Base-by-base conservation (phyloP, 2,888 invertebrate genomes). In the Leptarthrus brevirostris region DNA sequence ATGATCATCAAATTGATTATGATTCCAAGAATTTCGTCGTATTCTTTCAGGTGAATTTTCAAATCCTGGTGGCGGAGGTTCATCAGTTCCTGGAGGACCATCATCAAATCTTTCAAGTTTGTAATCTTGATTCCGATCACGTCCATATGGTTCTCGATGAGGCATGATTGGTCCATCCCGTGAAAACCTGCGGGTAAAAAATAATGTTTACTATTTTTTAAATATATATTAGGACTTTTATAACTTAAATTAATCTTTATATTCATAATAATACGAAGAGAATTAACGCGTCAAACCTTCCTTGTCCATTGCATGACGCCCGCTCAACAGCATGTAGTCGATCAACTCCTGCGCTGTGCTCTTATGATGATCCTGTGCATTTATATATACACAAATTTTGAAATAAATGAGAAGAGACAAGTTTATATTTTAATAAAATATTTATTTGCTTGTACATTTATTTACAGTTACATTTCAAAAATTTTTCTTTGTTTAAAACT, bases 51-150 rank as follows among this genome's bases (percentile, higher is more conserved):
- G 72, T 20, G 75, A 73, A 44, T 47, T 86, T 80, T 90, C 90
- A 80, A 88, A 88, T 22, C 90, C 90, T 44, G 89, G 89, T 18
- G 88, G 87, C 0, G 89, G 87, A 4, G 90, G 89, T 79, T 90
- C 77, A 36, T 77, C 89, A 1, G 90, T 89, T 12, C 89, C 89
- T 6, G 89, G 89, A 74, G 89, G 89, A 72, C 87, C 86, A 52
- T 89, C 87, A 78, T 89, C 89, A 79, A 88, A 89, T 70, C 87
- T 82, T 20, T 76, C 74, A 61, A 66, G 49, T 47, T 58, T 44
- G 20, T 72, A 58, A 30, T 72, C 64, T 72, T 24, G 16, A n/a
- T 54, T 54, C 12, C 64, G 72, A 49, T 74, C 74, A 34, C 73
- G 72, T 34, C 66, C 26, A 26, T 72, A 73, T 44, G 54, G 66